Evolutionary conservation across 2,888 invertebrate species (phyloP), one percentile per base, ranked within the genome.

Genomic region (Eupithecia inturbata): DNA sequence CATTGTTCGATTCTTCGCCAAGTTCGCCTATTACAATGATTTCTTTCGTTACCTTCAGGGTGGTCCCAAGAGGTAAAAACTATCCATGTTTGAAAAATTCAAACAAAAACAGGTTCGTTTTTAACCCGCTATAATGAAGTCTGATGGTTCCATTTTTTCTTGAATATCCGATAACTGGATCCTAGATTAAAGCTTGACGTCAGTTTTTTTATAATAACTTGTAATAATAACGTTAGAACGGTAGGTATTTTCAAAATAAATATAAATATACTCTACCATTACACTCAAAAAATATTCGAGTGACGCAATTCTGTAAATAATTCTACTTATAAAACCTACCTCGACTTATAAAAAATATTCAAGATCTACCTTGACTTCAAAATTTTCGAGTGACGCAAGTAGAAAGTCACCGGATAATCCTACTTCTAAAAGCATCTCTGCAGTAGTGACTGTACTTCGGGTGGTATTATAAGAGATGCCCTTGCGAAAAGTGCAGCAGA

Each of bases 401-500:
- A 31, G 67, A 71, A 64, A 71, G 60, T 57, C 71, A 26, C 67
- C 63, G 63, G 72, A 75, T 75, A 70, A 75, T 75, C 72, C 72
- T 67, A 53, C 72, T 72, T 75, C 67, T 71, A 67, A 70, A 74
- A 70, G 72, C 70, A 74, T 68, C 74, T 33, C 31, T 66, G 14
- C 36, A 71, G 68, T 67, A 22, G 70, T 67, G 72, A 62, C 67
- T 31, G 45, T 39, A 41, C 70, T 62, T 45, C 64, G 19, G 39
- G 22, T 67, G 71, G 66, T 74, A 72, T 72, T 57, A 68, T 72
- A 63, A 67, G 67, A 57, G 72, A 75, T 72, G 57, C 63, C 41
- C 41, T 67, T 33, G 53, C 33, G 72, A 73, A 73, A 75, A 75
- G 70, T 75, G 75, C 75, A 75, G 72, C 75, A 68, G 68, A 75